phyloP scores from a whole-genome alignment of 2,888 invertebrate species.

The Hypselothyrea guttata region DNA sequence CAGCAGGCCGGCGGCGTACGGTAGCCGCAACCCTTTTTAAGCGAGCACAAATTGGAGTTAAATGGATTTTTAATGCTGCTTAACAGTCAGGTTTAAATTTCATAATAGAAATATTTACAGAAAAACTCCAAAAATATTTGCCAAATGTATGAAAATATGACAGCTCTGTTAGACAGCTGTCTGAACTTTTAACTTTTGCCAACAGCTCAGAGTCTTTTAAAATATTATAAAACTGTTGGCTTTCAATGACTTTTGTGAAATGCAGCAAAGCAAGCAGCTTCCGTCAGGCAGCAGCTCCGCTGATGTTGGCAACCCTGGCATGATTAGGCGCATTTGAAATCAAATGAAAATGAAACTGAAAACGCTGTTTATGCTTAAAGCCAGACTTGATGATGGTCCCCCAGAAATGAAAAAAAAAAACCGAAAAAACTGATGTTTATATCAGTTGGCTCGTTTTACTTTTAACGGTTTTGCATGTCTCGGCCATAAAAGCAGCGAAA shows the following conservation, averaged over 20 bases:
- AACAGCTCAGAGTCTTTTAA: not conserved
- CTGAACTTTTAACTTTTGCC: not conserved
- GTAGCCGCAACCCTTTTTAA: constrained; percentile 28
- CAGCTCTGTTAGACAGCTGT: not conserved
- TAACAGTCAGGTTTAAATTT: too few species aligned
- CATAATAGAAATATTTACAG: not conserved
- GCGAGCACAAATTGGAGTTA: constrained; percentile 26
- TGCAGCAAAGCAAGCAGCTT: constrained; percentile 40
- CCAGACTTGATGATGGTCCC: constrained; percentile 19
- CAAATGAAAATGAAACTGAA: constrained; percentile 37
- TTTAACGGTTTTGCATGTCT: constrained; percentile 20
- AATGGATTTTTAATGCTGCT: too few species aligned
- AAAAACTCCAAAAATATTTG: not conserved
- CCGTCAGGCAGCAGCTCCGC: constrained; percentile 40
- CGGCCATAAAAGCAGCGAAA: constrained; percentile 45
- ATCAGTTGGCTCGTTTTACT: constrained; percentile 43
- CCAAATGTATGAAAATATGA: too few species aligned
- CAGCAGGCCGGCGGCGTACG: constrained; percentile 29
- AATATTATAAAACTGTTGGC: constrained; percentile 27
- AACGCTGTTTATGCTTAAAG: constrained; percentile 27
- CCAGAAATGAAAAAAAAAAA: too few species aligned
- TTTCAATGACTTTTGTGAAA: constrained; percentile 34
- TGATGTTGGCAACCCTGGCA: not conserved
- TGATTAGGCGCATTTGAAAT: constrained; percentile 40
- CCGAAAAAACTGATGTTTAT: constrained; percentile 51